phyloP scores from a whole-genome alignment of 2,888 invertebrate genomes.

The Diarsia rubi region DNA sequence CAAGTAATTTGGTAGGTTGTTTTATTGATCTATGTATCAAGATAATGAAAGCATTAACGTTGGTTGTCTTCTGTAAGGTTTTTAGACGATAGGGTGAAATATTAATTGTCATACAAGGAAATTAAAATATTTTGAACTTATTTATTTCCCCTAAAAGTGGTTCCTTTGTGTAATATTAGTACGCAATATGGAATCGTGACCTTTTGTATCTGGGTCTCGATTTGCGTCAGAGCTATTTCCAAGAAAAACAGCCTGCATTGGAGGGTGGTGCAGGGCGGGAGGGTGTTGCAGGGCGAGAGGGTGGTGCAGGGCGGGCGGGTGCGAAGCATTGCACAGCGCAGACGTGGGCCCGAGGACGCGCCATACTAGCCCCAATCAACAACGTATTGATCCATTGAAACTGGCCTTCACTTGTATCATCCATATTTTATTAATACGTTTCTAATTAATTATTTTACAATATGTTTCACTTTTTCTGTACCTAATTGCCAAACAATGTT shows the following conservation, averaged over 20 bases:
- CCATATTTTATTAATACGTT: neutral
- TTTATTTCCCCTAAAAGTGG: too few relatives aligned
- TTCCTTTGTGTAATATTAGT: neutral
- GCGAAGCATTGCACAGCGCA: slow-evolving; percentile 48
- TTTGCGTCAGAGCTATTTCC: slow-evolving; percentile 17
- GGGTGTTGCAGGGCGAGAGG: neutral
- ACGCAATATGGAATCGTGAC: neutral
- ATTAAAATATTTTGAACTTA: neutral
- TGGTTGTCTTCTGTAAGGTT: neutral
- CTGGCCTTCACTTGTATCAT: slow-evolving; percentile 7
- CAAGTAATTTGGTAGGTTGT: neutral
- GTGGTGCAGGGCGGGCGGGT: neutral
- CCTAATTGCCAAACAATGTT: neutral
- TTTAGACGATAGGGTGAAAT: neutral
- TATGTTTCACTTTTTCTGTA: neutral
- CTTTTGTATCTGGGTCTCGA: slow-evolving; percentile 8
- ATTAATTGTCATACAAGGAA: neutral
- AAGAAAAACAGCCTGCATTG: slow-evolving; percentile 31
- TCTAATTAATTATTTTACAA: neutral
- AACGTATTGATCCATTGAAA: slow-evolving; percentile 43
- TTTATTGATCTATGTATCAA: neutral
- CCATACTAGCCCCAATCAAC: slow-evolving; percentile 29
- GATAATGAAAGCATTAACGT: neutral
- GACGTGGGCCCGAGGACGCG: slow-evolving; percentile 26
- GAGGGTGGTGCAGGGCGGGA: neutral